These are phyloP conservation scores for Brachirus orientalis DNA, from an alignment of 2,113 vertebrate species.

Conservation along the genomic window DNA sequence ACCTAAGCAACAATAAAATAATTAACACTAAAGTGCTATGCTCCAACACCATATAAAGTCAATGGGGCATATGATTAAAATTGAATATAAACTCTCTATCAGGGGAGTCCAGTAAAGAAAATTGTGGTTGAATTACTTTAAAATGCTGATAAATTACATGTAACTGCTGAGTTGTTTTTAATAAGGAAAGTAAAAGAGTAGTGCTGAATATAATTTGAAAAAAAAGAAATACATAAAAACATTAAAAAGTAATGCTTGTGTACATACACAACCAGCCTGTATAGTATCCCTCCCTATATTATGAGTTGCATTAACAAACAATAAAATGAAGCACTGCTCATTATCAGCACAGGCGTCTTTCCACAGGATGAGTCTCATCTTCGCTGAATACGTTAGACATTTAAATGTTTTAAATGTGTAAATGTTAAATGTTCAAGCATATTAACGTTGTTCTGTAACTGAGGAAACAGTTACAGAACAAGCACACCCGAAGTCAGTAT, in stretches of 20 bases:
- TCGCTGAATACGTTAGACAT: neutral
- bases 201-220: constrained; percentile 1
- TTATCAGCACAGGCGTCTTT: too few relatives aligned
- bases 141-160: constrained; percentile 31
- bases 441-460: neutral
- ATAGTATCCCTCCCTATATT: too few relatives aligned
- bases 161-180: constrained; percentile 12
- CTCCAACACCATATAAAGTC: constrained; percentile 32
- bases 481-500: neutral
- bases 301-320: too few relatives aligned
- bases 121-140: constrained; percentile 14
- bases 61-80: constrained; percentile 48
- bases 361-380: too few relatives aligned
- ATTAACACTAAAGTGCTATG: constrained; percentile 24
- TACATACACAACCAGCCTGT: too few relatives aligned
- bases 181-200: constrained; percentile 9
- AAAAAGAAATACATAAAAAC: too few relatives aligned
- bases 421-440: constrained; percentile 15
- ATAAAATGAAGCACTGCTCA: too few relatives aligned
- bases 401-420: too few relatives aligned
- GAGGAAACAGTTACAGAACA: neutral
- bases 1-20: constrained; percentile 26
- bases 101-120: constrained; percentile 3
- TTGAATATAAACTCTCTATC: constrained; percentile 27
- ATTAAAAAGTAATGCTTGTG: too few relatives aligned